Base-by-base conservation (phyloP, 35 echinoderm and acorn worm species). In the Eucidaris tribuloides region DNA sequence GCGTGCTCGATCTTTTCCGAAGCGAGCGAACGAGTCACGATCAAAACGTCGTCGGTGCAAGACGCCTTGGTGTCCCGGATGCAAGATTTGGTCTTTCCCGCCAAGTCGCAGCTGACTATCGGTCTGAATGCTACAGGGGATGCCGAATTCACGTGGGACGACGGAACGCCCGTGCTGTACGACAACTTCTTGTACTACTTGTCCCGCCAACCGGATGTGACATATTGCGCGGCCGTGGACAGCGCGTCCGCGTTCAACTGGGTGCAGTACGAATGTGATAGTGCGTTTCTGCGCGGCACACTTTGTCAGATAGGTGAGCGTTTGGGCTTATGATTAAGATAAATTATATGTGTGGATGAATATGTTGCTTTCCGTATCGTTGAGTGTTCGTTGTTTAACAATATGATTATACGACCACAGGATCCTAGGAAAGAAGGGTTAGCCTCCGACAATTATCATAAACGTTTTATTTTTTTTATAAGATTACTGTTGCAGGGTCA, bases 121-220 rank as follows among this genome's bases (percentile, higher is more conserved):
- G 68, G 68, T 7, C 35, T 40, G 0, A 43, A 33, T 1, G 44
- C 38, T 13, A 40, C 9, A 23, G 68, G 68, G 2, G 36, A 74
- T 0, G 68, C 19, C 7, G 68, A 41, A 17, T 74, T 27, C 28
- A 44, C 9, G 33, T 74, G 68, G 68, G 68, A 74, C 37, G 68
- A 74, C 68, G 68, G 68, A 15, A 74, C 68, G 29, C 68, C 68
- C 1, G 41, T 74, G 28, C 38, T 74, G 3, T 74, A 43, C n/a
- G 35, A 74, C 2, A 5, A 74, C 1, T 74, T 74, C 41, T 20
- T 41, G 11, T 15, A 18, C 37, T 33, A 74, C n/a, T 40, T 44
- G 3, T 1, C 34, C 28, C 35, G 24, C 14, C 38, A 74, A 5
- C 20, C 7, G 2, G 14, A 5, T 7, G 20, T 5, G 11, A 7